Evolutionary conservation across 2,797 vertebrate species (phyloP).

Genomic region (Sorex maritimensis): DNA sequence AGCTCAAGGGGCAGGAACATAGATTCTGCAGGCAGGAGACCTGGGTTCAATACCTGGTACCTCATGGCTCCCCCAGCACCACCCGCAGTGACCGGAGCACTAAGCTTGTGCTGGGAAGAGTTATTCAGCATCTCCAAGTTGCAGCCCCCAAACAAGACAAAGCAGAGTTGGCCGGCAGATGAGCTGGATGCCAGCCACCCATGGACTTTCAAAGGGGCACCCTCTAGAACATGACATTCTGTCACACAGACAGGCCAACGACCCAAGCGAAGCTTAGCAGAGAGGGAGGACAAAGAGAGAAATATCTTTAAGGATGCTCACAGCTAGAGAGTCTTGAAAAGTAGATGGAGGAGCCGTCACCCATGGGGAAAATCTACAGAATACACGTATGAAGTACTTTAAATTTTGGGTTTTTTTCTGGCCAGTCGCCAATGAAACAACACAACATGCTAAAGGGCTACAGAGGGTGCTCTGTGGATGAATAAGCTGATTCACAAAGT

Average conservation of each 20-base stretch:
- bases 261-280: background rate
- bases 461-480: background rate
- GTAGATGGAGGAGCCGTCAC: background rate
- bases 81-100: too few species aligned
- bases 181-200: too few species aligned
- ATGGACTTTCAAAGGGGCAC: too few species aligned
- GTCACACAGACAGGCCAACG: background rate
- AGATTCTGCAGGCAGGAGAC: too few species aligned
- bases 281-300: background rate
- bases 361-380: background rate
- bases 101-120: too few species aligned
- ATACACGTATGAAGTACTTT: background rate
- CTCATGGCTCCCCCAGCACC: too few species aligned
- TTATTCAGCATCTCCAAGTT: too few species aligned
- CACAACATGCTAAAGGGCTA: too few species aligned
- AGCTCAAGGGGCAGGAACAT: too few species aligned
- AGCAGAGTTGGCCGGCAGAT: too few species aligned
- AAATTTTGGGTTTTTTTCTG: background rate
- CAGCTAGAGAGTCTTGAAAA: background rate
- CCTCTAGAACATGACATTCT: background rate
- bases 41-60: too few species aligned
- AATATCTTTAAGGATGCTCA: background rate
- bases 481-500: background rate
- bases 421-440: background rate
- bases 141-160: too few species aligned